Percentiles rank a stretch among this genome's conserved stretches.
Evolutionary conservation across 2,888 invertebrate species (phyloP).

Genomic region (Stomorhina lunata): DNA sequence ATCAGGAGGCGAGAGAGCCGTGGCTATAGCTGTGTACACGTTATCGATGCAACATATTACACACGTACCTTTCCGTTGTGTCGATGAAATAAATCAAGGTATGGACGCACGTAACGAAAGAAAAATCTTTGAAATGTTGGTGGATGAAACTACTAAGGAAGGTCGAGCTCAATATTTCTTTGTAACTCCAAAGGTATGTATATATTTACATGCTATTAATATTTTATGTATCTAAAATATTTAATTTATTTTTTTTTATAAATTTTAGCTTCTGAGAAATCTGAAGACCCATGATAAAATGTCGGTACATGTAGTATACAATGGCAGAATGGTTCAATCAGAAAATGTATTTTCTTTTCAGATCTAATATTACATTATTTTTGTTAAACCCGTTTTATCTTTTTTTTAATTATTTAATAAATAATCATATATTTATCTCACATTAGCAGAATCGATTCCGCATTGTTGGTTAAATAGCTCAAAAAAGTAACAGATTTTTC

Average conservation of each 20-base stretch:
- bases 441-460: too few species aligned
- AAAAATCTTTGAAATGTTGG: conserved; percentile 89
- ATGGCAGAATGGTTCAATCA: conserved; percentile 82
- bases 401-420: too few species aligned
- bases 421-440: too few species aligned
- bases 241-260: conserved; percentile 57
- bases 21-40: conserved; percentile 95
- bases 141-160: conserved; percentile 85
- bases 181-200: conserved; percentile 92
- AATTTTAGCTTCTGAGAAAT: conserved; percentile 85
- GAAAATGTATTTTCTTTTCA: conserved; percentile 60
- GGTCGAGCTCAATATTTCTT: conserved; percentile 93
- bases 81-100: conserved; percentile 90
- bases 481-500: too few species aligned
- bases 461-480: too few species aligned
- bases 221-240: background rate
- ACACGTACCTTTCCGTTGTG: conserved; percentile 93
- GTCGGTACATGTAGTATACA: conserved; percentile 88
- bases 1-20: conserved; percentile 97
- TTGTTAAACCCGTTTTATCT: too few species aligned
- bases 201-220: too few species aligned
- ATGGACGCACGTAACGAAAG: conserved; percentile 94
- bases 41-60: conserved; percentile 94
- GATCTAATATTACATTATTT: conserved; percentile 27
- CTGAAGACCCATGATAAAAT: conserved; percentile 85